Evolutionary conservation across 1,140 invertebrate genomes (phyloP).

Genomic region (Rhopalosiphum maidis): DNA sequence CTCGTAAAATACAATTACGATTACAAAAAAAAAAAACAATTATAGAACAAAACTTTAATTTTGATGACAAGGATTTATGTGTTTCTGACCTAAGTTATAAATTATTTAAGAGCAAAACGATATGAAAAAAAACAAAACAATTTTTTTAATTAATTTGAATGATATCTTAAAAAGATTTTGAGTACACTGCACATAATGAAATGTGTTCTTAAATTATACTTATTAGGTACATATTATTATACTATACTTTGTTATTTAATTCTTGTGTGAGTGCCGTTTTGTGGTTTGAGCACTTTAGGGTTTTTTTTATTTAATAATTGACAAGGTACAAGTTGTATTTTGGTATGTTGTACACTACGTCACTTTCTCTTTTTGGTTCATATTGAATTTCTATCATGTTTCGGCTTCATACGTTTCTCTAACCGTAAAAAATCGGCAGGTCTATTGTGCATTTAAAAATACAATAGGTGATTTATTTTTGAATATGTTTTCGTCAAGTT

Average conservation of each 20-base stretch:
- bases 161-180: not conserved
- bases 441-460: conserved; percentile 39
- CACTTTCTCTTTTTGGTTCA: conserved; percentile 47
- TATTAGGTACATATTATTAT: not conserved
- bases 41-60: not conserved
- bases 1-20: not conserved
- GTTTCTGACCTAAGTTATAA: not conserved
- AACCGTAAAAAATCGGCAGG: conserved; percentile 53
- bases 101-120: too few species aligned
- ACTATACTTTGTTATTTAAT: not conserved
- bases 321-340: conserved; percentile 26
- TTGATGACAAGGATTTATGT: not conserved
- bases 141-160: not conserved
- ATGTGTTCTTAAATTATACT: not conserved
- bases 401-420: conserved; percentile 36
- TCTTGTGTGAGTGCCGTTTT: not conserved
- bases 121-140: not conserved
- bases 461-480: conserved; percentile 47
- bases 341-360: not conserved
- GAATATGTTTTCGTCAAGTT: not conserved
- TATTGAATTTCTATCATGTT: conserved; percentile 50
- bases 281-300: conserved; percentile 11
- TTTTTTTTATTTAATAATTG: conserved; percentile 14
- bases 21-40: not conserved
- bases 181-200: not conserved